Evolutionary conservation across 2,113 vertebrate species (phyloP).

Genomic region (Microcebus tavaratra): DNA sequence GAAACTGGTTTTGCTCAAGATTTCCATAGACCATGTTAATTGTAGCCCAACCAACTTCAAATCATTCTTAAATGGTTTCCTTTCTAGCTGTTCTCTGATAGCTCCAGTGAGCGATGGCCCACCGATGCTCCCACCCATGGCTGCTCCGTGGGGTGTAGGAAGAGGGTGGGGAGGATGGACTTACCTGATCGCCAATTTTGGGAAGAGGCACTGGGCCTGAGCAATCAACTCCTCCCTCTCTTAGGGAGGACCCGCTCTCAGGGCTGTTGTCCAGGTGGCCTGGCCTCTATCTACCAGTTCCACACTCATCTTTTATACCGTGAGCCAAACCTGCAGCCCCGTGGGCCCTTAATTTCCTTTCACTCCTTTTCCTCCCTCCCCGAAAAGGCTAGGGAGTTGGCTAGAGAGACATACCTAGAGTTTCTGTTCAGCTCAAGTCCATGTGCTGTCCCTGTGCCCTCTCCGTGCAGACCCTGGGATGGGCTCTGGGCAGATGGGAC

Average conservation of each 20-base stretch:
- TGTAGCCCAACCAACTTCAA: not conserved
- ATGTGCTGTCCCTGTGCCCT: not conserved
- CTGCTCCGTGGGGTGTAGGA: not conserved
- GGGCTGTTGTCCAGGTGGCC: not conserved
- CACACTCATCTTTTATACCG: not conserved
- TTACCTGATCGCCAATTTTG: not conserved
- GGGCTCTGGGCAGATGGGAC: not conserved
- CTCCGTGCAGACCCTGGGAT: not conserved
- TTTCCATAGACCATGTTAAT: not conserved
- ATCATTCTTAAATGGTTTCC: not conserved
- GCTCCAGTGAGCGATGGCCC: not conserved
- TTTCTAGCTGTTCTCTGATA: not conserved
- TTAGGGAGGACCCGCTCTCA: not conserved
- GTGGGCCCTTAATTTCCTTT: not conserved
- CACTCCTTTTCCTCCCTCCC: not conserved
- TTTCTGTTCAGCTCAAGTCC: not conserved
- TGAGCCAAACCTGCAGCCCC: not conserved
- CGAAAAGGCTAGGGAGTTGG: not conserved
- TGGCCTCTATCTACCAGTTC: not conserved
- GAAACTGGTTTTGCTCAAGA: not conserved
- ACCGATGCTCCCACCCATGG: not conserved
- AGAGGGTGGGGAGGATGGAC: not conserved
- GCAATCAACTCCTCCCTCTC: too few relatives aligned
- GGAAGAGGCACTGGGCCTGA: not conserved
- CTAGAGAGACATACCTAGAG: not conserved